Evolutionary conservation across 92 coral and sea anemone species (phyloP).

Genomic region (Muricea muricata): DNA sequence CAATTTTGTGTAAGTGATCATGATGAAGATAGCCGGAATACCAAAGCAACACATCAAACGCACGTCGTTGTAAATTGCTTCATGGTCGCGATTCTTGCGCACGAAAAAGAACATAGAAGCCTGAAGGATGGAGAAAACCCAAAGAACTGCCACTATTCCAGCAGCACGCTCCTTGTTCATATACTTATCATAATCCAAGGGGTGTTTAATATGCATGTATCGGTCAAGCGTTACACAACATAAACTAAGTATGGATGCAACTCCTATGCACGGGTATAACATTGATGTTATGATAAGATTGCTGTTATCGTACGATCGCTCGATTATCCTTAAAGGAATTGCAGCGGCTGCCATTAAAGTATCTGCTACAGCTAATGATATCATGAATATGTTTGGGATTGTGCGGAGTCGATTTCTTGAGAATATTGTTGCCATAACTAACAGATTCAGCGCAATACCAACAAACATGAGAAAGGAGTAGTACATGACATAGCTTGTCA

Average conservation of each 20-base stretch:
- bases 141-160: conserved; percentile 62
- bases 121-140: conserved; percentile 78
- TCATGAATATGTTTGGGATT: conserved; percentile 83
- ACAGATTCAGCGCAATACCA: neutral
- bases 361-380: conserved; percentile 84
- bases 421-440: conserved; percentile 13
- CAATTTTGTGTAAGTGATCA: conserved; percentile 71
- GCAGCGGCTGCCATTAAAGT: conserved; percentile 76
- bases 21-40: conserved; percentile 77
- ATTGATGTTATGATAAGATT: conserved; percentile 58
- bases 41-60: conserved; percentile 76
- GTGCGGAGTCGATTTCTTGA: conserved; percentile 72
- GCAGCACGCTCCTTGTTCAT: conserved; percentile 70
- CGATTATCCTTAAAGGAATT: conserved; percentile 73
- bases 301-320: conserved; percentile 20
- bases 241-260: conserved; percentile 85
- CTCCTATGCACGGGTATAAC: conserved; percentile 80
- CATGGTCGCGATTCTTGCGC: neutral
- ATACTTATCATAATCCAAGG: conserved; percentile 75
- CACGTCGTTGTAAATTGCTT: conserved; percentile 69
- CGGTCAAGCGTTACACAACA: conserved; percentile 95
- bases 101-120: conserved; percentile 70
- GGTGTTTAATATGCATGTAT: conserved; percentile 76
- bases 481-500: neutral
- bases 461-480: neutral